Evolutionary conservation across 2,113 vertebrate genomes (phyloP).

Genomic region (Sterna hirundo): DNA sequence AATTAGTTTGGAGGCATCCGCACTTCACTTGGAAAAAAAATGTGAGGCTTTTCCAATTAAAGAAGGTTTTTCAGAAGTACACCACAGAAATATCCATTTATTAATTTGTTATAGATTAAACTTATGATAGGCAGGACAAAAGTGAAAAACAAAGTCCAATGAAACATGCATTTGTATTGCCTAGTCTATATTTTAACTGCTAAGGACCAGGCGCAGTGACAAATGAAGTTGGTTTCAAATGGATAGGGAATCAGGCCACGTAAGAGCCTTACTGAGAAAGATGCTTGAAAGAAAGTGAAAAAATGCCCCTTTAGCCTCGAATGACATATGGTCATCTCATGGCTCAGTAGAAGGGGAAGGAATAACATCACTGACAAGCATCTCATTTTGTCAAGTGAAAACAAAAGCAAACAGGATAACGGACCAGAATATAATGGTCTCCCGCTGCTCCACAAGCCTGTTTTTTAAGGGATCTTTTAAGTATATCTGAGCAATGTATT

Average conservation of each 20-base stretch:
- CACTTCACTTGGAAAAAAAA: not conserved
- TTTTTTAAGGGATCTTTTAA: not conserved
- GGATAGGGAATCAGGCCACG: not conserved
- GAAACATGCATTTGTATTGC: not conserved
- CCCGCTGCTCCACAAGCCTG: not conserved
- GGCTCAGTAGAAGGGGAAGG: not conserved
- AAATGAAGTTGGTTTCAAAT: not conserved
- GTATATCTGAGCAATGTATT: not conserved
- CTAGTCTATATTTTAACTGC: not conserved
- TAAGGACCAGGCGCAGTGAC: not conserved
- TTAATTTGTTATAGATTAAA: not conserved
- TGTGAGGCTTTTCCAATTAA: not conserved
- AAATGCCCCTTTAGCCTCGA: not conserved
- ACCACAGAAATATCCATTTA: not conserved
- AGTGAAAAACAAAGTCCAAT: not conserved
- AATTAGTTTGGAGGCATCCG: not conserved
- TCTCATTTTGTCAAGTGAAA: not conserved
- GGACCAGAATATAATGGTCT: not conserved
- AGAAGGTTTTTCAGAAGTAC: not conserved
- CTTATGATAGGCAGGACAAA: not conserved
- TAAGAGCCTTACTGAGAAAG: not conserved
- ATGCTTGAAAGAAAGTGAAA: not conserved
- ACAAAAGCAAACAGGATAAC: not conserved
- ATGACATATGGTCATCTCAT: not conserved
- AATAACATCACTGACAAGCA: not conserved